Evolutionary conservation across 2,888 invertebrate genomes (phyloP).

Genomic region (Perdita meconis): DNA sequence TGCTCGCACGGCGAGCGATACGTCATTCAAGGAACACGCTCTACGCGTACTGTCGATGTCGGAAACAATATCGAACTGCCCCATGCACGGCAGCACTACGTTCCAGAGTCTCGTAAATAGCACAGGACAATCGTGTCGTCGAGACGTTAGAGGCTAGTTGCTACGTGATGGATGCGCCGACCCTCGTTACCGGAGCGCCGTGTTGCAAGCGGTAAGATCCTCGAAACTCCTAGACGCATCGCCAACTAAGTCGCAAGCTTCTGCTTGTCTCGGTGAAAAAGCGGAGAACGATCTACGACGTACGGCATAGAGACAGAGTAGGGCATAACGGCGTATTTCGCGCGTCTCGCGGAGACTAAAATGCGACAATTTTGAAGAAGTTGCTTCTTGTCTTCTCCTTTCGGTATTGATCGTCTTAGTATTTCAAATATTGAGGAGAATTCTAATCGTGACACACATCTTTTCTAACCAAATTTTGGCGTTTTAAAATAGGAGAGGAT

Average conservation of each 20-base stretch:
- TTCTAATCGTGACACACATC: too few species aligned
- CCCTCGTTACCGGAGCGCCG: slow-evolving; percentile 3
- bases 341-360: background rate
- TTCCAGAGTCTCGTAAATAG: slow-evolving; percentile 22
- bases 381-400: background rate
- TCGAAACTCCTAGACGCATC: slow-evolving; percentile 20
- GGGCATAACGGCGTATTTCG: background rate
- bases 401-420: too few species aligned
- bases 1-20: slow-evolving; percentile 9
- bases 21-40: slow-evolving; percentile 25
- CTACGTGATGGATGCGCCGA: slow-evolving; percentile 36
- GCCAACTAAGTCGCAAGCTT: slow-evolving; percentile 23
- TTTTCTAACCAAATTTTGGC: too few species aligned
- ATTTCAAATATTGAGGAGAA: too few species aligned
- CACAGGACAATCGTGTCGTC: slow-evolving; percentile 14
- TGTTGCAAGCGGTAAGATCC: slow-evolving; percentile 9
- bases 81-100: slow-evolving; percentile 32
- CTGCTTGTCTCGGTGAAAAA: slow-evolving; percentile 9
- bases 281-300: slow-evolving; percentile 24
- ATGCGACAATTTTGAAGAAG: background rate
- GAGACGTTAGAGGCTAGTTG: slow-evolving; percentile 18
- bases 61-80: slow-evolving; percentile 5
- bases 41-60: background rate
- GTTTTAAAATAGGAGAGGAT: too few species aligned
- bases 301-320: slow-evolving; percentile 2